Percentiles rank a stretch among this genome's conserved stretches.
Evolutionary conservation across 2,797 vertebrate species (phyloP).

Genomic region (Phoxinus dragarum): DNA sequence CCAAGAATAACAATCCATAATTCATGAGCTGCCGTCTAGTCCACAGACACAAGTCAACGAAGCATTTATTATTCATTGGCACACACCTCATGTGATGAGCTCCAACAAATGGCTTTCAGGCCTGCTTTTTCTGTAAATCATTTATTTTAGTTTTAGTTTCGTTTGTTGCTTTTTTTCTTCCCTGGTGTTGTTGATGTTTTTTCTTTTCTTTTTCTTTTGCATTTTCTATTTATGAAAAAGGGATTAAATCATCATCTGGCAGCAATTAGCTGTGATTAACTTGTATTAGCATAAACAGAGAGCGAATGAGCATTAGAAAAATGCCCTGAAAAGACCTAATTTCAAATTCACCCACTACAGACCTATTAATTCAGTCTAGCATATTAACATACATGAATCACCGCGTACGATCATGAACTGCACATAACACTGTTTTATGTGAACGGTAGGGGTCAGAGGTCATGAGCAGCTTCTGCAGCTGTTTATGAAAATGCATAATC

Average conservation of each 20-base stretch:
- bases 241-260: slow-evolving; percentile 25
- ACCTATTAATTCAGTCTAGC: background rate
- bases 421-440: slow-evolving; percentile 28
- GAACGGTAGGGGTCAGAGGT: background rate
- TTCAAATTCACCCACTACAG: background rate
- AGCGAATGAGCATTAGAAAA: background rate
- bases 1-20: slow-evolving; percentile 72
- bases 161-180: background rate
- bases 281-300: slow-evolving; percentile 33
- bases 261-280: slow-evolving; percentile 49
- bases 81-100: slow-evolving; percentile 65
- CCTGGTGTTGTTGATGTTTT: background rate
- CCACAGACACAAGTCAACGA: slow-evolving; percentile 65
- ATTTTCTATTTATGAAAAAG: background rate
- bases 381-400: slow-evolving; percentile 11
- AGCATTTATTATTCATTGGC: slow-evolving; percentile 70
- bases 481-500: background rate
- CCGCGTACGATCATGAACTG: slow-evolving; percentile 17
- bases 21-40: slow-evolving; percentile 66
- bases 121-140: slow-evolving; percentile 32
- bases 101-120: slow-evolving; percentile 65
- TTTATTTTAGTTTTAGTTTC: slow-evolving; percentile 24
- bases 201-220: background rate
- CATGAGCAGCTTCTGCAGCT: background rate
- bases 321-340: background rate